Percentiles rank a stretch among this genome's conserved stretches.
Conservation (phyloP, 2,113 vertebrate genomes). For the Pelvicachromis taeniatus region DNA sequence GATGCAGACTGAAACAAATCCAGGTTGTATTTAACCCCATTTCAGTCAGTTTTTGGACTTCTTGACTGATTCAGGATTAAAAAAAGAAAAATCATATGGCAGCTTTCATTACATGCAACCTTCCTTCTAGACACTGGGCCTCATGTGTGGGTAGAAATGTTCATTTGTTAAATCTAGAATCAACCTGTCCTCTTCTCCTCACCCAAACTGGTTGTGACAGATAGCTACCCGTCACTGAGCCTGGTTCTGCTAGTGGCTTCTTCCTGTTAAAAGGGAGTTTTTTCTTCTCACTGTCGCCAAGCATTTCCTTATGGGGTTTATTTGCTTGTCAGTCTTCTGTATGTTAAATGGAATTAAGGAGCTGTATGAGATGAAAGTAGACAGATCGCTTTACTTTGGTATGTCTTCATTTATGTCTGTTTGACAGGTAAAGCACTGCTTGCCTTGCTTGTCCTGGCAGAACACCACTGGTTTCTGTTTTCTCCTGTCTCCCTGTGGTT, state of each 20-base stretch:
- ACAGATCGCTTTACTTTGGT: not conserved
- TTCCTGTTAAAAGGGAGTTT: too few species aligned
- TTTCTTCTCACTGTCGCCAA: not conserved
- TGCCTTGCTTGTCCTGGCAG: not conserved
- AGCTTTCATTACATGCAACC: not conserved
- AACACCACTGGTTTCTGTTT: not conserved
- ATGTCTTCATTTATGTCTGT: not conserved
- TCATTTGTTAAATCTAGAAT: not conserved
- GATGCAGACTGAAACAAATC: not conserved
- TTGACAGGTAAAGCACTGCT: not conserved
- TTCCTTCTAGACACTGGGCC: not conserved
- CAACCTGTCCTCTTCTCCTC: too few species aligned
- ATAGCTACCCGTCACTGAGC: too few species aligned
- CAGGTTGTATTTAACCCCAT: not conserved
- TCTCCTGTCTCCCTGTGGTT: not conserved
- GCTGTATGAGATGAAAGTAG: not conserved
- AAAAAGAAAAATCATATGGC: not conserved
- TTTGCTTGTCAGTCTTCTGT: not conserved
- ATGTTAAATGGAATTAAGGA: not conserved
- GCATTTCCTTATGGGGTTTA: not conserved
- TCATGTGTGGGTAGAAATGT: not conserved
- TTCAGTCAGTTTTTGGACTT: not conserved
- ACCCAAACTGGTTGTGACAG: too few species aligned
- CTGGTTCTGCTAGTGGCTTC: too few species aligned
- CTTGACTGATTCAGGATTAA: not conserved